phyloP scores from a whole-genome alignment of 2,797 vertebrate species.

The Anas bahamensis region DNA sequence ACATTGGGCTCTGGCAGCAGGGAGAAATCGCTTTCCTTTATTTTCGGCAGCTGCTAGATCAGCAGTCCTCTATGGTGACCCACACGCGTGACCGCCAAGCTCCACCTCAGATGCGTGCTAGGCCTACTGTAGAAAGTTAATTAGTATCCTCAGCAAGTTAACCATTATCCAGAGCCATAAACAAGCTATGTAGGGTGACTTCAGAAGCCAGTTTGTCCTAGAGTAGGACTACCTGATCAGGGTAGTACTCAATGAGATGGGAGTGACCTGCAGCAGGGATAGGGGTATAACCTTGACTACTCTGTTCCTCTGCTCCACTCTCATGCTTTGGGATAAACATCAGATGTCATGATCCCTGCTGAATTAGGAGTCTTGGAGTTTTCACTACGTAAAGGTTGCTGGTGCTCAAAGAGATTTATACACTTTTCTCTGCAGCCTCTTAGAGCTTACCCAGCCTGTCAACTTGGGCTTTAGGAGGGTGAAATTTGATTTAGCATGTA shows the following conservation, averaged over 20 bases:
- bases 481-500: neutral
- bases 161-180: neutral
- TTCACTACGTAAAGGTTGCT: neutral
- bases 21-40: neutral
- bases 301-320: neutral
- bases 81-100: rapidly evolving
- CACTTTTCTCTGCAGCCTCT: neutral
- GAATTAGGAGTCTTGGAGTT: slow-evolving; percentile 16
- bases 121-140: neutral
- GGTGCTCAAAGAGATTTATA: neutral
- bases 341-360: slow-evolving; percentile 30
- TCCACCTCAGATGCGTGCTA: neutral
- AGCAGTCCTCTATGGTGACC: neutral
- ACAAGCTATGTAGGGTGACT: neutral
- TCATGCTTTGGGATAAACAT: slow-evolving; percentile 41
- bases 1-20: neutral
- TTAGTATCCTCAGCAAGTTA: slow-evolving; percentile 8
- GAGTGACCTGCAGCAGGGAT: neutral
- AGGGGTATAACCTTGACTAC: slow-evolving; percentile 51
- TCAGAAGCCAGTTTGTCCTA: neutral
- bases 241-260: rapidly evolving
- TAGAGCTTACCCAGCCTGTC: neutral
- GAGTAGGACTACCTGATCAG: neutral
- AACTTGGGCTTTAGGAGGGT: neutral
- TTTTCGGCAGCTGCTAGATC: neutral